Evolutionary conservation across 2,113 vertebrate genomes (phyloP).

Genomic region (Gopherus evgoodei): DNA sequence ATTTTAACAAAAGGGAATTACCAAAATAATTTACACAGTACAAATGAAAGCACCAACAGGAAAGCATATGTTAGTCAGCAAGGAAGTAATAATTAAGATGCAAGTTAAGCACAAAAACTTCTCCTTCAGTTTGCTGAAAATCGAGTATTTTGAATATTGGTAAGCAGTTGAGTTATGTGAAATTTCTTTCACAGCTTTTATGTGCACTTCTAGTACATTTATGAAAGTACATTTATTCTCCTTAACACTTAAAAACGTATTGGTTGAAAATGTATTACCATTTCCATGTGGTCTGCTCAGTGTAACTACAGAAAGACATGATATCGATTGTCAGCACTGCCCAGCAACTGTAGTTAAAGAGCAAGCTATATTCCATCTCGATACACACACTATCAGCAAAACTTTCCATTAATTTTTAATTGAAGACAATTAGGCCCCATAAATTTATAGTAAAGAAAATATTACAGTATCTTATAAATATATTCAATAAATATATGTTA

Average conservation of each 20-base stretch:
- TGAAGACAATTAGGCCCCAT: not conserved
- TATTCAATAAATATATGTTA: not conserved
- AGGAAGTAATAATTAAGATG: not conserved
- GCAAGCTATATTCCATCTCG: not conserved
- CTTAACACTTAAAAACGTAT: not conserved
- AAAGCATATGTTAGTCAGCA: not conserved
- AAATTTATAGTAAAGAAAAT: constrained; percentile 15
- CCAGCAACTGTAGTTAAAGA: not conserved
- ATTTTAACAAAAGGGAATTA: not conserved
- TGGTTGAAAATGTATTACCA: not conserved
- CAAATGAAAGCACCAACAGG: not conserved
- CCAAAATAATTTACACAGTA: not conserved
- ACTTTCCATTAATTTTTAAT: not conserved
- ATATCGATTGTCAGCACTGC: not conserved
- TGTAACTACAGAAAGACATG: not conserved
- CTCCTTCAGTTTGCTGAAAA: not conserved
- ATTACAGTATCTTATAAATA: not conserved
- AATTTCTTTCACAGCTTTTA: not conserved
- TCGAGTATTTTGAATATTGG: not conserved
- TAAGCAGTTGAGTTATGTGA: not conserved
- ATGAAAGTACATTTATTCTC: not conserved
- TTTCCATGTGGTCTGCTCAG: not conserved
- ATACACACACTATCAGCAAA: not conserved
- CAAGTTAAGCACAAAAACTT: not conserved
- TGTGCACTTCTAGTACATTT: not conserved